These are phyloP conservation scores for Chironomus riparius DNA, from an alignment of 2,888 invertebrate genomes.

Conservation along the genomic window DNA sequence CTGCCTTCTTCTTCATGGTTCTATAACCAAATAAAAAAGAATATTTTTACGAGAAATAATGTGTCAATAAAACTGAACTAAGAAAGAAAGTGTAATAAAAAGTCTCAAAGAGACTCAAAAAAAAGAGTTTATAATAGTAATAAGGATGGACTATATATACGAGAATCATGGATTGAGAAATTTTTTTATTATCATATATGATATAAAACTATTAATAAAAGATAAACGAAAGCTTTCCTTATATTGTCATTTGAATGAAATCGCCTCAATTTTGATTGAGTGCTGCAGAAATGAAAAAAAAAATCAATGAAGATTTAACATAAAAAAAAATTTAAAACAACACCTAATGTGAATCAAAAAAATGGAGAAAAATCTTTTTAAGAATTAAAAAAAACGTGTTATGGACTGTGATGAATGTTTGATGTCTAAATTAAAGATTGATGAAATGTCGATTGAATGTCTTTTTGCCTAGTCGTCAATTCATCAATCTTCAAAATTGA, in stretches of 20 bases:
- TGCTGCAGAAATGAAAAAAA: neutral
- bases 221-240: neutral
- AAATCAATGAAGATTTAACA: neutral
- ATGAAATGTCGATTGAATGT: neutral
- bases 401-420: constrained; percentile 23
- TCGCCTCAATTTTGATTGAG: neutral
- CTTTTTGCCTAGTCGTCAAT: no score
- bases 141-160: no score
- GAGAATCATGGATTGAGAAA: no score
- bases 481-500: neutral
- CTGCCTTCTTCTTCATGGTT: no score
- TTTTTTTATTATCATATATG: neutral
- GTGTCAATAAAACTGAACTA: no score
- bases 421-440: neutral
- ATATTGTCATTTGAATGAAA: neutral
- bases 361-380: constrained; percentile 25
- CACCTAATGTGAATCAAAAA: constrained; percentile 23
- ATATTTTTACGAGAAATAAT: no score
- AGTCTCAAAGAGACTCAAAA: no score
- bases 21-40: no score
- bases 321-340: neutral
- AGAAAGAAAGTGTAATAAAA: no score
- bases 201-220: neutral
- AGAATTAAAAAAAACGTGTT: constrained; percentile 17
- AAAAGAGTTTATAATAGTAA: no score